Evolutionary conservation across 2,113 vertebrate genomes (phyloP).

Genomic region (Upupa epops): DNA sequence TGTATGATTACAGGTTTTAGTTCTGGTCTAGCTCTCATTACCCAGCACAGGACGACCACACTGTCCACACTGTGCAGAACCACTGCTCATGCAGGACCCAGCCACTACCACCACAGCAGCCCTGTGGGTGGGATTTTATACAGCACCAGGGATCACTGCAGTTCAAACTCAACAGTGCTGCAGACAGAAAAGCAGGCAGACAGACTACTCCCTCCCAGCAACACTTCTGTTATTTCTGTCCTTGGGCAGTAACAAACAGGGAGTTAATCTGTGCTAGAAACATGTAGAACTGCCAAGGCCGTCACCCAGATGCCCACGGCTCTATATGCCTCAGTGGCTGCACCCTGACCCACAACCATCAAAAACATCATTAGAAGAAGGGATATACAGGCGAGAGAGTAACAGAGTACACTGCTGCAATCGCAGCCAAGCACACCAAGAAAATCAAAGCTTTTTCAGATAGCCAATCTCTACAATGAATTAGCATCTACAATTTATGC

Average conservation of each 20-base stretch:
- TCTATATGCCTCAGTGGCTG: neutral
- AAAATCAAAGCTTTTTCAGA: neutral
- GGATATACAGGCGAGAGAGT: neutral
- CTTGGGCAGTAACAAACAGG: neutral
- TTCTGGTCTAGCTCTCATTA: neutral
- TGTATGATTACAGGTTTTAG: neutral
- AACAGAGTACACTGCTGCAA: neutral
- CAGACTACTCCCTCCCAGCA: neutral
- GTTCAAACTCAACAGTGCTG: neutral
- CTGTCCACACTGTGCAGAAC: neutral
- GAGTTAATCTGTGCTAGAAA: neutral
- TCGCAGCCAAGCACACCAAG: neutral
- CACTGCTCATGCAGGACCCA: too few relatives aligned
- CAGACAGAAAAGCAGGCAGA: too few relatives aligned
- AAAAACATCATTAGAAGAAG: neutral
- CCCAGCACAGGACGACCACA: neutral
- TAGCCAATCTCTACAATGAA: neutral
- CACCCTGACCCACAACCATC: neutral
- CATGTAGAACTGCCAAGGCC: neutral
- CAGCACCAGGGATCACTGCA: neutral
- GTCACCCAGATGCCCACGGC: neutral
- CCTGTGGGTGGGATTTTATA: accelerated
- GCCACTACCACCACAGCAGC: neutral
- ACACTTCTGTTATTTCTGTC: neutral
- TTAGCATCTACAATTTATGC: neutral